These are phyloP conservation scores for Rutilus rutilus DNA, from an alignment of 2,113 vertebrate species.

Conservation along the genomic window DNA sequence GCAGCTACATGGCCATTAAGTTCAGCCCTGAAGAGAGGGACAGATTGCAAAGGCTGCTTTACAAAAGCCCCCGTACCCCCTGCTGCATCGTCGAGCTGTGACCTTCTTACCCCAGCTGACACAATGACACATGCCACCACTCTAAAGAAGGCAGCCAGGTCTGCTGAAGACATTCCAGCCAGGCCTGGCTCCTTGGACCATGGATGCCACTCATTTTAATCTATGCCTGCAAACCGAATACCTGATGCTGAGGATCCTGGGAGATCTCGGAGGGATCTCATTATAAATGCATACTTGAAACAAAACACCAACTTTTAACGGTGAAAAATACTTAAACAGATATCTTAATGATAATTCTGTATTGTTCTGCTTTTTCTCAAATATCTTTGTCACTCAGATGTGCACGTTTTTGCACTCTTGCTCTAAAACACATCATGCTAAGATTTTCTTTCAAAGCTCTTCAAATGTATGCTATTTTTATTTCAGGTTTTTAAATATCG, in stretches of 20 bases:
- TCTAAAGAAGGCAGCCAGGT: background rate
- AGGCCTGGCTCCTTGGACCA: background rate
- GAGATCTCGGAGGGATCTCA: background rate
- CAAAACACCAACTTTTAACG: background rate
- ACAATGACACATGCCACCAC: constrained; percentile 45
- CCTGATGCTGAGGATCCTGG: background rate
- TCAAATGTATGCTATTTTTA: background rate
- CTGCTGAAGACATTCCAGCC: constrained; percentile 36
- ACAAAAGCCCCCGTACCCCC: constrained; percentile 26
- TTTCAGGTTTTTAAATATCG: background rate
- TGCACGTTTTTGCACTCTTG: background rate
- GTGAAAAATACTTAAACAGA: background rate
- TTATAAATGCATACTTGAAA: constrained; percentile 16
- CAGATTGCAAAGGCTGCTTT: constrained; percentile 45
- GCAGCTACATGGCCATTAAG: constrained; percentile 14
- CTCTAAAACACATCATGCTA: constrained; percentile 12
- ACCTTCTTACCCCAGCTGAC: constrained; percentile 33
- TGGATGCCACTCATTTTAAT: background rate
- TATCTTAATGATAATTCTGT: background rate
- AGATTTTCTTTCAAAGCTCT: background rate
- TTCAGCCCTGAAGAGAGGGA: constrained; percentile 20
- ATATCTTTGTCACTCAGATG: background rate
- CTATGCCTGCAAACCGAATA: background rate
- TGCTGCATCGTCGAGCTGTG: constrained; percentile 22
- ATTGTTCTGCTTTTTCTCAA: background rate